Evolutionary conservation across 2,888 invertebrate genomes (phyloP).

Genomic region (Cantharis lateralis): DNA sequence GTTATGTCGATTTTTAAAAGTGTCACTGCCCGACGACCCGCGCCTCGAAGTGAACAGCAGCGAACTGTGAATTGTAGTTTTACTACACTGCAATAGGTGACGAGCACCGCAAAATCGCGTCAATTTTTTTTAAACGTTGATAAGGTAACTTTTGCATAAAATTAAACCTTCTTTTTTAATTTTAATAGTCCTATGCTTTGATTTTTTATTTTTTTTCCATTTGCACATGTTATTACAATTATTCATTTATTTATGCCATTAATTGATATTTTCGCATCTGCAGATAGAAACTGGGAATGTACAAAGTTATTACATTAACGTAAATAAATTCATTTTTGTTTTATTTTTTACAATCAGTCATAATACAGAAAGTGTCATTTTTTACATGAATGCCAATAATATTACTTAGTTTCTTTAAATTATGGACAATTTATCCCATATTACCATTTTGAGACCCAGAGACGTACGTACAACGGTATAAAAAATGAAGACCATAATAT

Average conservation of each 20-base stretch:
- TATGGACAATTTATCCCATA: slow-evolving; percentile 5
- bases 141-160: too few relatives aligned
- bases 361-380: not conserved
- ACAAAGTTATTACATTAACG: not conserved
- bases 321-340: not conserved
- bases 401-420: not conserved
- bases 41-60: too few relatives aligned
- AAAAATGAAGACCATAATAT: not conserved
- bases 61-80: not conserved
- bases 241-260: too few relatives aligned
- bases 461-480: not conserved
- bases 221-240: too few relatives aligned
- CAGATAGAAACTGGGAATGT: not conserved
- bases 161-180: too few relatives aligned
- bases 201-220: too few relatives aligned
- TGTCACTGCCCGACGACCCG: not conserved
- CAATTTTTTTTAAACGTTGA: not conserved
- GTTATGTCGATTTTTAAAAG: not conserved
- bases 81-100: not conserved
- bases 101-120: not conserved
- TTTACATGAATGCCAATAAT: not conserved
- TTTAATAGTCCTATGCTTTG: too few relatives aligned
- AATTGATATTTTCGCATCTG: too few relatives aligned
- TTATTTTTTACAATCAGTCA: not conserved
- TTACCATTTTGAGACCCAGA: slow-evolving; percentile 17